A percentile compares a stretch with the other conserved stretches of the same genome.
phyloP scores from a whole-genome alignment of 2,888 invertebrate species.

The Morinoia aosen region DNA sequence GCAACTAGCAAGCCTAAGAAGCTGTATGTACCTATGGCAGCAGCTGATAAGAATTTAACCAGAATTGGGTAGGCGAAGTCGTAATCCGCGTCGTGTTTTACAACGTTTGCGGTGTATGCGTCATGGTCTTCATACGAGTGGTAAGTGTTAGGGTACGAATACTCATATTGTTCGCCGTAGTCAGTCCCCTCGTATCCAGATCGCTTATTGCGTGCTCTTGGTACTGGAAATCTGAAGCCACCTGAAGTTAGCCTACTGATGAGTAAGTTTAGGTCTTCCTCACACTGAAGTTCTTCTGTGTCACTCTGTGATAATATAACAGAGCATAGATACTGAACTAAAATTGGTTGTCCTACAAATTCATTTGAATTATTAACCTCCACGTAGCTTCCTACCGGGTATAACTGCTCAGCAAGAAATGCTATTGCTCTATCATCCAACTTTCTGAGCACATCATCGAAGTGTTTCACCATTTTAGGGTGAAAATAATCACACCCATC shows the following conservation, averaged over 20 bases:
- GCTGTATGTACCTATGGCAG: background rate
- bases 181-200: background rate
- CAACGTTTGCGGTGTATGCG: background rate
- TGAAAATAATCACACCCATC: background rate
- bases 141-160: background rate
- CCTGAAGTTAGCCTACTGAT: background rate
- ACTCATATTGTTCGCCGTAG: background rate
- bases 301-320: background rate
- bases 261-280: background rate
- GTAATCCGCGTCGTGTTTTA: background rate
- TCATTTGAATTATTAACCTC: background rate
- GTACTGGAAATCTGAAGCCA: background rate
- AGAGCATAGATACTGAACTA: background rate
- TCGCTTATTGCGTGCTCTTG: background rate
- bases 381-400: background rate
- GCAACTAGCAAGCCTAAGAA: background rate
- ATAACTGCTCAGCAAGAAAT: background rate
- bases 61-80: slow-evolving; percentile 1
- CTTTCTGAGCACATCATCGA: background rate
- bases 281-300: background rate
- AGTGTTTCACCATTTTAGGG: background rate
- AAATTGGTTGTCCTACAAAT: background rate
- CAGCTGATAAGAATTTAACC: background rate
- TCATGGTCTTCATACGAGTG: background rate
- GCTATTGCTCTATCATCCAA: background rate